These are phyloP conservation scores for Zaprionus taronus DNA, from an alignment of 1,140 invertebrate genomes.

Conservation along the genomic window DNA sequence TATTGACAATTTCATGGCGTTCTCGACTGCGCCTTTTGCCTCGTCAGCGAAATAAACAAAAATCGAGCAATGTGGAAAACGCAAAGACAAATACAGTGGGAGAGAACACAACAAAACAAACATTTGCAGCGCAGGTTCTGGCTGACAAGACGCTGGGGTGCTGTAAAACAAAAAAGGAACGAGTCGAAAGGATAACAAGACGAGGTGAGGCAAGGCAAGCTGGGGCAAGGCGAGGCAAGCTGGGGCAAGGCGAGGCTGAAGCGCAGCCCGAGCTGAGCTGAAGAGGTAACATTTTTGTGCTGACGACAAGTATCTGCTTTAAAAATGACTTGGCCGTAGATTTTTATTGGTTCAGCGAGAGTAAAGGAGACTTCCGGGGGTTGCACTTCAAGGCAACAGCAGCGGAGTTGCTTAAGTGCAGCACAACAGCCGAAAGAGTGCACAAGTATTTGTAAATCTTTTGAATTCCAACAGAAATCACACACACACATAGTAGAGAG, in stretches of 20 bases:
- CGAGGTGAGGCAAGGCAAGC: constrained; percentile 19
- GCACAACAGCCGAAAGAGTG: constrained; percentile 64
- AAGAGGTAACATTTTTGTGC: constrained; percentile 81
- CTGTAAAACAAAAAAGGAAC: constrained; percentile 68
- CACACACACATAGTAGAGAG: constrained; percentile 25
- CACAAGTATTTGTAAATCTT: constrained; percentile 82
- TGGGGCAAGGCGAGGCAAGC: neutral
- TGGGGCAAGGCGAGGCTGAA: constrained; percentile 21
- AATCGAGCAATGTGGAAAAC: constrained; percentile 62
- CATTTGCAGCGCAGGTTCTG: constrained; percentile 61
- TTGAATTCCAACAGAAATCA: constrained; percentile 79
- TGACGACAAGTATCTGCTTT: constrained; percentile 77
- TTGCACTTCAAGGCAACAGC: constrained; percentile 60
- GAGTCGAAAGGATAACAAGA: constrained; percentile 31
- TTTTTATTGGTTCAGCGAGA: constrained; percentile 80
- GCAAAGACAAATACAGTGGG: constrained; percentile 76
- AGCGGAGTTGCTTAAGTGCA: constrained; percentile 72
- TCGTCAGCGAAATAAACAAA: constrained; percentile 84
- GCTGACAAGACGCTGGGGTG: constrained; percentile 81
- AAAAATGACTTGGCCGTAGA: constrained; percentile 64
- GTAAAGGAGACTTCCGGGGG: constrained; percentile 36
- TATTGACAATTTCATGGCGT: constrained; percentile 79
- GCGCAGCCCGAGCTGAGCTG: constrained; percentile 36
- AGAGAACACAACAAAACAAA: constrained; percentile 73
- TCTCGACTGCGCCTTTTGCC: constrained; percentile 60